Evolutionary conservation across 1,140 invertebrate genomes (phyloP), one percentile per base, ranked within the genome.

Genomic region (Anastrepha ludens): DNA sequence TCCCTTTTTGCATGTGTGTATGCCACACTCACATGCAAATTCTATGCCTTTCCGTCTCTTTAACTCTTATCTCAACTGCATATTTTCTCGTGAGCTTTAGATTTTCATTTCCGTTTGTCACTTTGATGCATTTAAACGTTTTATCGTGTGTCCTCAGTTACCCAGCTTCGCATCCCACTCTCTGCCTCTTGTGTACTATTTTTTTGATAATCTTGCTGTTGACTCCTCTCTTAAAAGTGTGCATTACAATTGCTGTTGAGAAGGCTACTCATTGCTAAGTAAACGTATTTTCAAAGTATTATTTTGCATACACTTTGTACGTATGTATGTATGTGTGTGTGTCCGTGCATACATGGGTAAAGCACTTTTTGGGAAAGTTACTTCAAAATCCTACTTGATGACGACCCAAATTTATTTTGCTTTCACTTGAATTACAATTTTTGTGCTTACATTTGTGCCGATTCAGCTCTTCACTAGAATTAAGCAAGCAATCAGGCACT

Each of bases 41-140:
- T 8, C 74, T 81, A n/a, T 55, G 74, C n/a, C 50, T 55, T 81
- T 81, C 47, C 74, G 74, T 41, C 74, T 81, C 74, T 81, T 81
- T 81, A 81, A 29, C 74, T 58, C 74, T 81, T 81, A 81, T 81
- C 74, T 55, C 74, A 81, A n/a, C 47, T 81, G 74, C 74, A 81
- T 81, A 81, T 81, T 81, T 81, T 81, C 47, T 55, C 47, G n/a
- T 81, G 74, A 15, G 74, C 74, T 81, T 81, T 81, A 41, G 47
- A 81, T 81, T 81, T 81, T 81, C 74, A 81, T 81, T 81, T 81
- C 74, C 74, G 74, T 81, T 81, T 55, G 74, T 41, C 74, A 81
- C 74, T 81, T 81, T 81, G 17, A 81, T 55, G 44, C 74, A 81
- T 81, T 81, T 81, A 55, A 81, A 55, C 64, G 64, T 58, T n/a